Conservation (phyloP, 2,888 invertebrate species). For the Arctia plantaginis region DNA sequence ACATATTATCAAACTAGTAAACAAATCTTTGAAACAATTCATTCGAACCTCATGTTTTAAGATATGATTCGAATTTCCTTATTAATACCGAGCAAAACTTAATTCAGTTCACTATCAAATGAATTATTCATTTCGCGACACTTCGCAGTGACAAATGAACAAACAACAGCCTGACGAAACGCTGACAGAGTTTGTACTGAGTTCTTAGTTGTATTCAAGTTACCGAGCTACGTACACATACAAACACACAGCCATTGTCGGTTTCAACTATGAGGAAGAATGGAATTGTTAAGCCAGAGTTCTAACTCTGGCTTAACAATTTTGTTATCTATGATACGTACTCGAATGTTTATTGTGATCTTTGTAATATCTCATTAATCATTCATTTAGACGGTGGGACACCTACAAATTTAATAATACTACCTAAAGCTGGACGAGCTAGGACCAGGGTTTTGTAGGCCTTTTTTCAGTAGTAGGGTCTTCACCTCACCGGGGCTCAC, state of each 20-base stretch:
- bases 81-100: background rate
- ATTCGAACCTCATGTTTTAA: background rate
- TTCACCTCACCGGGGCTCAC: too few species aligned
- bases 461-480: too few species aligned
- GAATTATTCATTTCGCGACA: constrained; percentile 6
- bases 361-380: too few species aligned
- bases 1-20: too few species aligned
- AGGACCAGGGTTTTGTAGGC: too few species aligned
- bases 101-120: background rate
- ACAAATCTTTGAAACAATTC: background rate
- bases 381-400: too few species aligned
- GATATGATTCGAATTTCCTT: background rate
- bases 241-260: background rate
- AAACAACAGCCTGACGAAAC: background rate
- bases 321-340: background rate
- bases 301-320: background rate
- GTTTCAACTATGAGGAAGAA: background rate
- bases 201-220: constrained; percentile 1
- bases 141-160: background rate
- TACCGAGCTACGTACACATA: background rate
- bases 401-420: too few species aligned
- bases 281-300: too few species aligned
- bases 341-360: too few species aligned
- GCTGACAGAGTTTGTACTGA: constrained; percentile 1
- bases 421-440: too few species aligned